These are phyloP conservation scores for Quadroppia sp. DNA, from an alignment of 2,888 invertebrate species.

Conservation along the genomic window DNA sequence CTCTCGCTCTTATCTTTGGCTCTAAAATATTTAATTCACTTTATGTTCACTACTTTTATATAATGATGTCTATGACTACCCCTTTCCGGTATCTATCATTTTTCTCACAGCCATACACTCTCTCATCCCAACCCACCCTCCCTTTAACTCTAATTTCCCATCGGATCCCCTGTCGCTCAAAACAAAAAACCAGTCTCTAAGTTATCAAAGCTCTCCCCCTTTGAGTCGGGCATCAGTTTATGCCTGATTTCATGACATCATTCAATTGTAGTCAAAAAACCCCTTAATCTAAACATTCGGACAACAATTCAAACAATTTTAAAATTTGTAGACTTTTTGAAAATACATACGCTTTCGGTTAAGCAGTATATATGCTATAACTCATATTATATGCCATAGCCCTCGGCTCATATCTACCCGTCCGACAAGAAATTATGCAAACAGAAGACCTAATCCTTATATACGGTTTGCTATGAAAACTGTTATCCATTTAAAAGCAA, in stretches of 20 bases:
- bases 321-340: constrained; percentile 3
- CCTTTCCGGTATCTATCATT: constrained; percentile 39
- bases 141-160: constrained; percentile 38
- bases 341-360: not conserved
- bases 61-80: constrained; percentile 30
- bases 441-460: constrained; percentile 33
- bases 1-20: constrained; percentile 18
- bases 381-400: constrained; percentile 5
- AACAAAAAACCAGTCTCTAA: constrained; percentile 24
- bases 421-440: constrained; percentile 33
- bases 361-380: not conserved
- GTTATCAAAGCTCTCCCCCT: constrained; percentile 19
- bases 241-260: constrained; percentile 11
- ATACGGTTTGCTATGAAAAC: not conserved
- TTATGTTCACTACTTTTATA: constrained; percentile 12
- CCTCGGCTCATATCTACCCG: constrained; percentile 25
- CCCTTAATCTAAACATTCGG: constrained; percentile 38
- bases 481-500: constrained; percentile 24
- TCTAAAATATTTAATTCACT: constrained; percentile 37
- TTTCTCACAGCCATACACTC: constrained; percentile 27
- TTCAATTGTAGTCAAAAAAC: constrained; percentile 4
- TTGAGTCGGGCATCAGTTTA: constrained; percentile 15
- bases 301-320: constrained; percentile 17
- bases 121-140: constrained; percentile 18
- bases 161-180: constrained; percentile 28